phyloP scores from a whole-genome alignment of 2,888 invertebrate species.

The Cordilura impudica region DNA sequence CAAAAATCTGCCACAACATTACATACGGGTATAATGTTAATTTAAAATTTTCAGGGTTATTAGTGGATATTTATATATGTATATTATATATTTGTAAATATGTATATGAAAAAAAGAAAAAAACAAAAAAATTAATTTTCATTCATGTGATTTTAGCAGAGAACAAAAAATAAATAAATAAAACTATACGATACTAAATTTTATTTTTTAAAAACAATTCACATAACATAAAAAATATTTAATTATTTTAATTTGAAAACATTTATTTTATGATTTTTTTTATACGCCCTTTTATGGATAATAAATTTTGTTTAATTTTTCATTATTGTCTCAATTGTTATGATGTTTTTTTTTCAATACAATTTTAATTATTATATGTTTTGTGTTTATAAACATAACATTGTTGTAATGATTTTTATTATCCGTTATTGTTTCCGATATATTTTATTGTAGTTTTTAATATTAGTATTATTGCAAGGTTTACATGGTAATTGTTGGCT shows the following conservation, averaged over 20 bases:
- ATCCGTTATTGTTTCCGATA: too few species aligned
- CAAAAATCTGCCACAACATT: not conserved
- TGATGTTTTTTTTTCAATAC: slow-evolving; percentile 24
- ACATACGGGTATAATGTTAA: not conserved
- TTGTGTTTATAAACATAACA: too few species aligned
- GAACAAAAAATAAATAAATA: not conserved
- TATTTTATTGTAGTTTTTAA: too few species aligned
- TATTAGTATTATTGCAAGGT: too few species aligned
- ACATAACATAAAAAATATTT: too few species aligned
- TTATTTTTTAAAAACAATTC: too few species aligned
- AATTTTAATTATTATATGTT: not conserved
- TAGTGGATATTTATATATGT: too few species aligned
- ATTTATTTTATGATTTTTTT: slow-evolving; percentile 1
- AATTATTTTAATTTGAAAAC: not conserved
- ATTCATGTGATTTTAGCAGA: not conserved
- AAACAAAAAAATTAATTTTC: not conserved
- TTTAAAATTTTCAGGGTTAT: slow-evolving; percentile 37
- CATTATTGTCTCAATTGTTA: slow-evolving; percentile 11
- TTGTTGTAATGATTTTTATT: too few species aligned
- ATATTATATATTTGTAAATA: not conserved
- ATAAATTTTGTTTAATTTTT: slow-evolving; percentile 21
- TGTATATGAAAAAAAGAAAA: not conserved
- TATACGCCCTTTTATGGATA: slow-evolving; percentile 15
- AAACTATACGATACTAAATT: too few species aligned
- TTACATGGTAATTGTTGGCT: too few species aligned